phyloP scores from a whole-genome alignment of 2,888 invertebrate genomes.

The Gibbula magus region DNA sequence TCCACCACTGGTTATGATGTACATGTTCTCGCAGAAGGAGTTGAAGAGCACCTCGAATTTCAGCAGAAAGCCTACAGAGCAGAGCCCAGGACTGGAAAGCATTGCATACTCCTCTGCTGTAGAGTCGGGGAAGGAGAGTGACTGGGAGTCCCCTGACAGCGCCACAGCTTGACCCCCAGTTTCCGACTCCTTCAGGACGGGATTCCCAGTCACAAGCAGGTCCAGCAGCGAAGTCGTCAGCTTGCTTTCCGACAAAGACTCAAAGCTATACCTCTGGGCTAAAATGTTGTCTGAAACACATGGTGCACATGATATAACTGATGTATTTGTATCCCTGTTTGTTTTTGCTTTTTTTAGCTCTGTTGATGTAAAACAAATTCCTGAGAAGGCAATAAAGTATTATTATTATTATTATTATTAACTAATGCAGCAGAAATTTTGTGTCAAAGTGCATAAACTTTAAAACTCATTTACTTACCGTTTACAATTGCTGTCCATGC shows the following conservation, averaged over 20 bases:
- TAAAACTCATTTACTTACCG: not conserved
- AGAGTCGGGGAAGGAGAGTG: slow-evolving; percentile 25
- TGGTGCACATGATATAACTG: not conserved
- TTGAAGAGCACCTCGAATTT: slow-evolving; percentile 38
- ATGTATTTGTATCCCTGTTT: too few relatives aligned
- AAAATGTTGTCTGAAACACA: not conserved
- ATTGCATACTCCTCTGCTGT: slow-evolving; percentile 31
- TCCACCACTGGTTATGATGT: slow-evolving; percentile 39
- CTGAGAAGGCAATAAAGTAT: too few relatives aligned
- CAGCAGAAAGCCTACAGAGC: slow-evolving; percentile 43
- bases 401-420: too few relatives aligned
- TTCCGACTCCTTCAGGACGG: slow-evolving; percentile 35
- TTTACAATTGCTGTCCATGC: slow-evolving; percentile 31
- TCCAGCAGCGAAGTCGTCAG: slow-evolving; percentile 1
- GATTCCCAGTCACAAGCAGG: not conserved
- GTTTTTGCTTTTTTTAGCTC: too few relatives aligned
- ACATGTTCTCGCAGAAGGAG: slow-evolving; percentile 36
- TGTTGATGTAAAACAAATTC: too few relatives aligned
- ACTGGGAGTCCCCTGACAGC: slow-evolving; percentile 24
- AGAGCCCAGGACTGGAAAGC: slow-evolving; percentile 43
- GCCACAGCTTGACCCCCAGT: slow-evolving; percentile 37
- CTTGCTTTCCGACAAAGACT: not conserved
- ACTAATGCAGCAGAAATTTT: not conserved
- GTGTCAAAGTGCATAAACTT: not conserved
- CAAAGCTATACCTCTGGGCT: slow-evolving; percentile 25